Base-by-base conservation (phyloP, 2,888 invertebrate genomes). In the Andrena fulva region DNA sequence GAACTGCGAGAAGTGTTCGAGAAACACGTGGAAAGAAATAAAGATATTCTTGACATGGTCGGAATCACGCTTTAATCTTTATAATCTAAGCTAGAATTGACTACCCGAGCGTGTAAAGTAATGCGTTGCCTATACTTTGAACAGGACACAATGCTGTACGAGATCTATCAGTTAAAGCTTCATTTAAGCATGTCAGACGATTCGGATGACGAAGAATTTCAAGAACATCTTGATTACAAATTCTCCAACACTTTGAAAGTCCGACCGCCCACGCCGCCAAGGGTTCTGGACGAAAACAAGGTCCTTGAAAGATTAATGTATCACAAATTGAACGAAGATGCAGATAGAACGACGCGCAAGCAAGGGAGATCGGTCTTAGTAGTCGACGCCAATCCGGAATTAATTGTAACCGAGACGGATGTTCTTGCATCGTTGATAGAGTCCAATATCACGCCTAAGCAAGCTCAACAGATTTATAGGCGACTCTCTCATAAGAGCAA, bases 1-100 rank as follows among this genome's bases (percentile, higher is more conserved):
- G 95, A 95, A 82, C 93, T 96, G 77, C 93, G 94, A 84, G 92
- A 92, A 69, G 94, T 95, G 2, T 95, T 95, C 82, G 93, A 94
- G 63, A 94, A 94, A 73, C 95, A 96, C 87, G 90, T 95, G 0
- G 92, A 94, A 83, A 94, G 94, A 48, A 95, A 95, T 89, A 93
- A 93, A 80, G 91, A 91, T 35, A 87, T 92, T 80, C 90, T 96
- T 63, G 91, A 95, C 82, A 91, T 92, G 94, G 95, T 95, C 70
- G 85, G 67, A 62, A 50, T 56, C 20, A 54, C 42, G 48, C 6
- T 29, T 56, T 6, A 12, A 27, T 48, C 60, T 29, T 56, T 33
- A 20, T 27, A 6, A 29, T 52, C 56, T 54, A 35, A 27, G 54
- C 63, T 67, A 64, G n/a, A 20, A 10, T 5, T 16, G 2, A 12